A percentile compares a stretch with the other conserved stretches of the same genome.
Evolutionary conservation across 2,888 invertebrate genomes (phyloP).

Genomic region (Tubulanus polymorphus): DNA sequence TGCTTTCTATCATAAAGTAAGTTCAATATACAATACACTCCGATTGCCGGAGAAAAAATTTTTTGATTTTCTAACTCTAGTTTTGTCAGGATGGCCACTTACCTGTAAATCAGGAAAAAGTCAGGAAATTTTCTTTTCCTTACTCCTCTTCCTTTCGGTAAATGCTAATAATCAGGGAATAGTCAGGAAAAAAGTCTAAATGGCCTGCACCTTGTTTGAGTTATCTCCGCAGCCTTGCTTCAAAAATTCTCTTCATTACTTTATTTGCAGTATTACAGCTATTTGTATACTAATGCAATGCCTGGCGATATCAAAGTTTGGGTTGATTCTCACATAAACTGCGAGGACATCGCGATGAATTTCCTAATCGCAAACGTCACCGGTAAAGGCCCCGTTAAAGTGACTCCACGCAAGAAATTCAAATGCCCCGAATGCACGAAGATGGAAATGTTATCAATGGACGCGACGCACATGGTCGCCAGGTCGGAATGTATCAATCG

Average conservation of each 20-base stretch:
- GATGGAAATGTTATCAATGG: constrained; percentile 89
- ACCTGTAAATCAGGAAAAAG: too few relatives aligned
- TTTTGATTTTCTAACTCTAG: too few relatives aligned
- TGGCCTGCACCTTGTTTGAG: too few relatives aligned
- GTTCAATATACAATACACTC: too few relatives aligned
- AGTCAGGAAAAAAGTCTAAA: too few relatives aligned
- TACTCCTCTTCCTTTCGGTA: too few relatives aligned
- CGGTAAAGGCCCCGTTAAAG: constrained; percentile 84
- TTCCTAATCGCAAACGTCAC: constrained; percentile 91
- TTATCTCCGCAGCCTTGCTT: not conserved
- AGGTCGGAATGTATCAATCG: constrained; percentile 83
- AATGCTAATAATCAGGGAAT: too few relatives aligned
- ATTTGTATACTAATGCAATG: constrained; percentile 85
- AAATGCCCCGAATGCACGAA: constrained; percentile 93
- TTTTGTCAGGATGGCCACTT: too few relatives aligned
- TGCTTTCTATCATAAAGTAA: constrained; percentile 89
- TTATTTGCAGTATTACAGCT: constrained; percentile 73
- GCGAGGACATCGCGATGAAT: constrained; percentile 98
- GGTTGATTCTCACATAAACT: constrained; percentile 95
- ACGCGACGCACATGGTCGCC: constrained; percentile 83
- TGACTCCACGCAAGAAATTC: constrained; percentile 92
- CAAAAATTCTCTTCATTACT: not conserved
- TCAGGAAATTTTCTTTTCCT: too few relatives aligned
- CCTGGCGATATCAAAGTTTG: constrained; percentile 78
- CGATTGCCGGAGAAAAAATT: too few relatives aligned